Conservation (phyloP, 1,140 invertebrate species). For the Drosophila watanabei region DNA sequence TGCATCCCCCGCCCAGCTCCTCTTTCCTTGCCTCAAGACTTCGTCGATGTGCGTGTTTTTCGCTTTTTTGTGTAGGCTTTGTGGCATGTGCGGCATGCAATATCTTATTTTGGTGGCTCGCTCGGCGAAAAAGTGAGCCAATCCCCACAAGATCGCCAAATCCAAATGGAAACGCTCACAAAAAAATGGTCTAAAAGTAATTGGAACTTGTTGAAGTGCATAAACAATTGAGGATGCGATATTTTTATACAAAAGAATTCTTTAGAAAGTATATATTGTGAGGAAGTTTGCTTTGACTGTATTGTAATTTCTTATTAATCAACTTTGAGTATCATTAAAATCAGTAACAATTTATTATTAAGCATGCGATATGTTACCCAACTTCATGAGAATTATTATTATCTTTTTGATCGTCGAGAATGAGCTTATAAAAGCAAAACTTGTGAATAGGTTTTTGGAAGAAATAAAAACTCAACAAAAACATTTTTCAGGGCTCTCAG, state of each 20-base stretch:
- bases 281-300: neutral
- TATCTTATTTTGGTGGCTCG: constrained; percentile 32
- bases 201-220: constrained; percentile 5
- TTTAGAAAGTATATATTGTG: neutral
- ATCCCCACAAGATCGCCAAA: constrained; percentile 18
- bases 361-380: no score
- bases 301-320: neutral
- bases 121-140: constrained; percentile 27
- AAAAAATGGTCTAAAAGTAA: constrained; percentile 19
- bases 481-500: neutral
- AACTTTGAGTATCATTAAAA: neutral
- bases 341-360: neutral
- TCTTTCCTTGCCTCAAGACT: neutral
- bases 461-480: neutral
- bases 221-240: constrained; percentile 12
- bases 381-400: neutral
- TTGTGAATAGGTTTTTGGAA: neutral
- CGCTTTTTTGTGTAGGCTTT: constrained; percentile 64
- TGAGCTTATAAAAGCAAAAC: neutral
- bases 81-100: constrained; percentile 62
- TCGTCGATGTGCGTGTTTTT: constrained; percentile 26
- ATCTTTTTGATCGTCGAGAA: neutral
- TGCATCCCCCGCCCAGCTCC: constrained; percentile 25
- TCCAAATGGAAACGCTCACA: constrained; percentile 28
- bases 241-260: neutral